Base-by-base conservation (phyloP, 2,888 invertebrate genomes). In the Flexamia atlantica region DNA sequence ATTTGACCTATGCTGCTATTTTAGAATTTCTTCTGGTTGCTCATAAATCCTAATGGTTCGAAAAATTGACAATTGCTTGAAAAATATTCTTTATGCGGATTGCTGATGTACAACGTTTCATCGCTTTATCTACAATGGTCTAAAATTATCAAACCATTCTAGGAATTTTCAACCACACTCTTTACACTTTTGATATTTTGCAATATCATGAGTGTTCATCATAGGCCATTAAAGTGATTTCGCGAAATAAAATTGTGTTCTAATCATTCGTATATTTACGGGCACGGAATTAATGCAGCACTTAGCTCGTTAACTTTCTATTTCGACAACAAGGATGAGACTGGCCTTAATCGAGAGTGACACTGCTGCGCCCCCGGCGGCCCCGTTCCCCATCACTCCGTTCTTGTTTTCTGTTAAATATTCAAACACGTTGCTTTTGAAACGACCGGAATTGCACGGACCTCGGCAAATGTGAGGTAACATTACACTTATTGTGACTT, bases 261-360 rank as follows among this genome's bases (percentile, higher is more conserved):
- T 3, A 28, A 30, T 28, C 53, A 46, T 28, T n/a, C 50, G 17
- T 10, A 28, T 50, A 42, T 76, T 76, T 28, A 79, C 17, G 79
- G 76, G 53, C 36, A 14, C n/a, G 7, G 79, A 23, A 79, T 79
- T 57, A 79, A 57, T 79, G 79, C 32, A 50, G 28, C 50, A 30
- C n/a, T 79, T 79, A 79, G 3, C 79, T 79, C 79, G 79, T 79
- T 57, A 79, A 79, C 79, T 79, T 79, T 79, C 79, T 79, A 79
- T 79, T 79, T 79, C 79, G 57, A 50, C 50, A 79, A 57, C 79
- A 57, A 79, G 79, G 57, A 79, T 76, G 74, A 79, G 79, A 57
- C 30, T 79, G 79, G 53, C 79, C 79, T 79, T 79, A 79, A 79
- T 79, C 79, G 79, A 57, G 53, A 79, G 79, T 79, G 79, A 79